Conservation (phyloP, 64 coral and sea anemone species). For the Exaiptasia diaphana region DNA sequence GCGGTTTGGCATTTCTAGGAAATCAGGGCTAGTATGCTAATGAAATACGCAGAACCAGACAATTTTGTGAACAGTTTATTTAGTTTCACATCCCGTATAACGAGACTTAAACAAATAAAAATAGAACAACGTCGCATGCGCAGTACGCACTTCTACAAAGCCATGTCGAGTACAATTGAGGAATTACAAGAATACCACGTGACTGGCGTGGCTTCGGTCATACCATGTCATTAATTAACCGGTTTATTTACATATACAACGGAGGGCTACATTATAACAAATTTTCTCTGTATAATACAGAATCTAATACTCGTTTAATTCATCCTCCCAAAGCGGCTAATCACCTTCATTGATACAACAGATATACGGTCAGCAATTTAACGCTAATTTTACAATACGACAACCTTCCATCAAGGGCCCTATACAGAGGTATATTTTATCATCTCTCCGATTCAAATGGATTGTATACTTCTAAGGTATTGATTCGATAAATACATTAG, state of each 20-base stretch:
- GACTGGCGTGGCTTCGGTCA: conserved; percentile 1
- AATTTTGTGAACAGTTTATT: conserved; percentile 21
- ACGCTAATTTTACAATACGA: conserved; percentile 10
- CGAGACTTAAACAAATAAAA: conserved; percentile 24
- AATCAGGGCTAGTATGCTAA: too few relatives aligned
- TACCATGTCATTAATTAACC: conserved; percentile 74
- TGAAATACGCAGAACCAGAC: not conserved
- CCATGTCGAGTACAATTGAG: not conserved
- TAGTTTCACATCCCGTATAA: conserved; percentile 21
- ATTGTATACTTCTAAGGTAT: not conserved
- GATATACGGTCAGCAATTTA: not conserved
- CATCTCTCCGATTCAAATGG: conserved; percentile 4
- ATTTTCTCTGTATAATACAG: not conserved
- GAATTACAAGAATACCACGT: conserved; percentile 8
- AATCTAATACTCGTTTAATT: not conserved
- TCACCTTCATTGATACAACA: not conserved
- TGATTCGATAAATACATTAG: not conserved
- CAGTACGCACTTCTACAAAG: not conserved
- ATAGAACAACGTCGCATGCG: not conserved
- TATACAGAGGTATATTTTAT: conserved; percentile 22
- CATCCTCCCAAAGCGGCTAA: conserved; percentile 4
- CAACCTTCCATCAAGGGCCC: not conserved
- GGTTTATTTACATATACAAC: conserved; percentile 99
- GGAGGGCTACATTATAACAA: conserved; percentile 79
- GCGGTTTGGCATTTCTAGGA: too few relatives aligned